Percentiles rank a stretch among this genome's conserved stretches.
phyloP scores from a whole-genome alignment of 2,797 vertebrate species.

The Knipowitschia caucasica region DNA sequence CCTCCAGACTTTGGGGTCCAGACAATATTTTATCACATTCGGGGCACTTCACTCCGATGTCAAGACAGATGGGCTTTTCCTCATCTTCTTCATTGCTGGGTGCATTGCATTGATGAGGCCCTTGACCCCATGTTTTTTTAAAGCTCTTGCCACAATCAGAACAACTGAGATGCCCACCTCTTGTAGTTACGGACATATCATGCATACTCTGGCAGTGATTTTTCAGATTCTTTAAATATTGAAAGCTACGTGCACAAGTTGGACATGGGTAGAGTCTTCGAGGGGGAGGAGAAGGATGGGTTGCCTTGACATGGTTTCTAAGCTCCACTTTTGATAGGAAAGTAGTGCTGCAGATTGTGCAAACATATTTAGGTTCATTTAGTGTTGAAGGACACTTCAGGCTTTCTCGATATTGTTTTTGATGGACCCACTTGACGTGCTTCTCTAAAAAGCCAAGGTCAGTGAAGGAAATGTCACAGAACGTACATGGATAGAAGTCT shows the following conservation, averaged over 20 bases:
- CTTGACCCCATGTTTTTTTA: constrained; percentile 72
- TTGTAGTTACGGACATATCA: constrained; percentile 64
- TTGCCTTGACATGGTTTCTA: constrained; percentile 57
- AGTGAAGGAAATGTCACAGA: constrained; percentile 74
- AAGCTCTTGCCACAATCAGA: constrained; percentile 71
- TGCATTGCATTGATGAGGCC: constrained; percentile 72
- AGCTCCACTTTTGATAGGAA: constrained; percentile 69
- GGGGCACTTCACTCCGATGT: constrained; percentile 66
- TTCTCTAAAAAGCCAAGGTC: constrained; percentile 74
- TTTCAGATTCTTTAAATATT: constrained; percentile 76
- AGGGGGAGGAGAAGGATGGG: constrained; percentile 65
- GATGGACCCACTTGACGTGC: constrained; percentile 78
- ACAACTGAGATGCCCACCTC: constrained; percentile 70
- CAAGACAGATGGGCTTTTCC: constrained; percentile 64
- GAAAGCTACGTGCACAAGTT: constrained; percentile 75
- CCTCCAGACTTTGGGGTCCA: constrained; percentile 71
- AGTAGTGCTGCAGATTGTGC: constrained; percentile 58
- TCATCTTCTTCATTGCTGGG: constrained; percentile 39
- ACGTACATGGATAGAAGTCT: constrained; percentile 70
- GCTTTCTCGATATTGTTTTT: constrained; percentile 69
- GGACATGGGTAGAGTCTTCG: constrained; percentile 74
- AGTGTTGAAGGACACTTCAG: constrained; percentile 58
- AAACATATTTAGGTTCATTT: constrained; percentile 60
- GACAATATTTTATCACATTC: constrained; percentile 72
- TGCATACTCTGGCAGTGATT: constrained; percentile 78